These are phyloP conservation scores for Cryptotermes secundus DNA, from an alignment of 1,140 invertebrate species.

Conservation along the genomic window DNA sequence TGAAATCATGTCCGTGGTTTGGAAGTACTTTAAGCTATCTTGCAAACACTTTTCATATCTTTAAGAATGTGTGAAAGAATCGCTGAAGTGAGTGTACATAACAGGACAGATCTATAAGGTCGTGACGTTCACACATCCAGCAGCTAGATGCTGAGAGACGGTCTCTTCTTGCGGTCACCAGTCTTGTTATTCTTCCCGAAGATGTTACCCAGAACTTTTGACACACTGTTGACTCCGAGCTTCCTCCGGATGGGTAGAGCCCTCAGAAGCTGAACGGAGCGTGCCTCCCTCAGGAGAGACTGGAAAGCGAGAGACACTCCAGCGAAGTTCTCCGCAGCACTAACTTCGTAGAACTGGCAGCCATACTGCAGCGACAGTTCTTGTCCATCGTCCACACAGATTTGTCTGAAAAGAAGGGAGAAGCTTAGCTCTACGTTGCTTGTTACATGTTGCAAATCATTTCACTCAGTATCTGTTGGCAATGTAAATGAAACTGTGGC, in stretches of 20 bases:
- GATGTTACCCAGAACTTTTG: conserved; percentile 75
- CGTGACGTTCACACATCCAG: too few relatives aligned
- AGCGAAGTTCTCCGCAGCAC: conserved; percentile 76
- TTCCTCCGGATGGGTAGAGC: conserved; percentile 69
- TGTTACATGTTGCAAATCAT: too few relatives aligned
- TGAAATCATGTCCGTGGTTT: too few relatives aligned
- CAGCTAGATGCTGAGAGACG: conserved; percentile 68
- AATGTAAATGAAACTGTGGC: too few relatives aligned
- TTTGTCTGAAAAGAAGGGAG: conserved; percentile 57
- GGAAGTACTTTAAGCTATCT: too few relatives aligned
- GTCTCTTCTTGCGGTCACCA: conserved; percentile 64
- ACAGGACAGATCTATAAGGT: too few relatives aligned
- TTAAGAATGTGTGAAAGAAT: too few relatives aligned
- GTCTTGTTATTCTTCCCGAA: conserved; percentile 68
- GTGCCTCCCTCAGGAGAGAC: conserved; percentile 69
- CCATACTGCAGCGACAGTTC: conserved; percentile 73
- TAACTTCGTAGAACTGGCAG: conserved; percentile 84
- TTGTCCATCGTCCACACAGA: conserved; percentile 78
- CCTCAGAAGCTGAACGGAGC: conserved; percentile 68
- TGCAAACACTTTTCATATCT: too few relatives aligned
- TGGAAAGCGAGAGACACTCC: conserved; percentile 79
- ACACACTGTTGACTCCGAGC: conserved; percentile 75
- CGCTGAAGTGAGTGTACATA: too few relatives aligned
- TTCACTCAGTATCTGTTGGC: too few relatives aligned
- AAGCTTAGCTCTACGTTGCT: conserved; percentile 35